phyloP scores from a whole-genome alignment of 2,113 vertebrate genomes.

The Castor canadensis region DNA sequence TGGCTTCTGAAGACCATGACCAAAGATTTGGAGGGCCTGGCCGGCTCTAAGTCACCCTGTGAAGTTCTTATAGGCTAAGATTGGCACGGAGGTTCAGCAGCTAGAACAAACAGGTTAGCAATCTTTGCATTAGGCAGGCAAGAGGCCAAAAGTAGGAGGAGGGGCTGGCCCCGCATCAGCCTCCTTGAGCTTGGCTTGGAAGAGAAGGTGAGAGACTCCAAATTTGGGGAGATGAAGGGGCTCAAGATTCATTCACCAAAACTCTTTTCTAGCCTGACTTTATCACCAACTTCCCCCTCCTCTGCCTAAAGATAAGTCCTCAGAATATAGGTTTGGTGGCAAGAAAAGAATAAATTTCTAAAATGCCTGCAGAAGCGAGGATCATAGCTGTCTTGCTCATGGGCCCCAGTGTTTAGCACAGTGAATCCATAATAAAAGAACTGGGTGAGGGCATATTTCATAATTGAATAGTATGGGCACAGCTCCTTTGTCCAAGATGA shows the following conservation, averaged over 20 bases:
- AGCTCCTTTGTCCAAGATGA: neutral
- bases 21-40: neutral
- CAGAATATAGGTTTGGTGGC: neutral
- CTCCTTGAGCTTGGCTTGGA: neutral
- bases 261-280: neutral
- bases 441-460: neutral
- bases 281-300: neutral
- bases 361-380: neutral
- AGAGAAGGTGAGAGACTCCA: neutral
- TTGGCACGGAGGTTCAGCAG: neutral
- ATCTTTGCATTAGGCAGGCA: neutral
- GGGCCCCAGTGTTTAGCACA: neutral
- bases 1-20: neutral
- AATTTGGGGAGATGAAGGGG: neutral
- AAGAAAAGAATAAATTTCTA: neutral
- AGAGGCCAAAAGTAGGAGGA: neutral
- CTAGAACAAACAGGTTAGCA: neutral
- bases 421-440: neutral
- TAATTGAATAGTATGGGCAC: conserved; percentile 1
- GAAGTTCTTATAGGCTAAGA: neutral
- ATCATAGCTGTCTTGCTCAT: neutral
- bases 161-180: neutral
- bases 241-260: neutral
- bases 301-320: neutral
- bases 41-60: neutral